phyloP scores from a whole-genome alignment of 1,140 invertebrate genomes.

The Goniozus legneri region DNA sequence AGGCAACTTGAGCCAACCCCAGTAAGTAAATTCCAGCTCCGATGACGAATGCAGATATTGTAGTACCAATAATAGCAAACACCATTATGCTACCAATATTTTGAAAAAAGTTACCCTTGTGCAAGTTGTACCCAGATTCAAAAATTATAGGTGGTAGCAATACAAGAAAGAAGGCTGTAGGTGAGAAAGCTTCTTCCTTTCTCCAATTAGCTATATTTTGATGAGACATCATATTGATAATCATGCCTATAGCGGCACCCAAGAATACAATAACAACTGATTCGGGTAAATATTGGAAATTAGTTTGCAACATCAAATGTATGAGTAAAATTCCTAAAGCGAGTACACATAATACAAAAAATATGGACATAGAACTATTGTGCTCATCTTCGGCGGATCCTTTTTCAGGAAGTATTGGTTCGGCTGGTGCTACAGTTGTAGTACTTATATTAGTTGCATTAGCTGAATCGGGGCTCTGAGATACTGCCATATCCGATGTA shows the following conservation, averaged over 20 bases:
- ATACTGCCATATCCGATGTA: slow-evolving; percentile 7
- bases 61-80: slow-evolving; percentile 95
- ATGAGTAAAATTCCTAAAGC: slow-evolving; percentile 91
- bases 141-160: slow-evolving; percentile 98
- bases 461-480: slow-evolving; percentile 16
- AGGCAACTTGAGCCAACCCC: slow-evolving; percentile 85
- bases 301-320: slow-evolving; percentile 90
- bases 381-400: slow-evolving; percentile 92
- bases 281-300: slow-evolving; percentile 95
- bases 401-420: slow-evolving; percentile 76
- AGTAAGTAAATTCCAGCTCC: slow-evolving; percentile 93
- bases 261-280: slow-evolving; percentile 96
- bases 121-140: slow-evolving; percentile 97
- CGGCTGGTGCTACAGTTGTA: slow-evolving; percentile 58
- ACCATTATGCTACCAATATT: slow-evolving; percentile 93
- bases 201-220: slow-evolving; percentile 90
- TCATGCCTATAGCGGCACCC: slow-evolving; percentile 86
- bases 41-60: slow-evolving; percentile 91
- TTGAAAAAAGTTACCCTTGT: slow-evolving; percentile 98
- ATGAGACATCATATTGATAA: slow-evolving; percentile 87
- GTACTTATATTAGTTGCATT: slow-evolving; percentile 51
- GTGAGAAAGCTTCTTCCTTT: slow-evolving; percentile 95
- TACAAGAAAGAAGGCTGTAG: slow-evolving; percentile 95
- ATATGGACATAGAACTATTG: slow-evolving; percentile 93
- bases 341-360: slow-evolving; percentile 91